Evolutionary conservation across 2,113 vertebrate genomes (phyloP), one percentile per base, ranked within the genome.

Genomic region (Menidia beryllina): DNA sequence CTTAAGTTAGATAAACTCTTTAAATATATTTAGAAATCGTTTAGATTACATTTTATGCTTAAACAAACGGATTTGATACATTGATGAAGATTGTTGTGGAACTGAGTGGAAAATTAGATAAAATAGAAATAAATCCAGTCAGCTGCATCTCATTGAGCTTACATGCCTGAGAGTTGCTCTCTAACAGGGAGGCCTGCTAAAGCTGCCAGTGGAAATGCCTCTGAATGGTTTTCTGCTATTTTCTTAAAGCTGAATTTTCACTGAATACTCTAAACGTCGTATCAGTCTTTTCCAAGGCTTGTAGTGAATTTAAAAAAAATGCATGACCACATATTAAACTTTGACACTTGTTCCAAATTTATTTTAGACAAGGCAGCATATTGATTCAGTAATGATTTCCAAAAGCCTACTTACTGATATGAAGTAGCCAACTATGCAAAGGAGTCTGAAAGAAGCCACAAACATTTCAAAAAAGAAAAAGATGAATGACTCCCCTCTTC

Each of bases 401-500:
- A 72, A 59, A 45, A 7, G 6, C 2, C 1, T 0, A 6, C 70
- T 69, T 11, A 10, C 62, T 70, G 70, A 83, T 83, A 81, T 34
- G 27, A 77, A 71, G 34, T 47, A 45, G 79, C 71, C 75, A 75
- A 76, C 34, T 74, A 71, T 75, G 75, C 24, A 36, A 27, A 23
- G 0, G 48, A 53, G 48, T 55, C 39, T 60, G 39, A 57, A 78
- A 62, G n/a, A 38, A 77, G 43, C 54, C n/a, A 54, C 69, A 74
- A 72, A 82, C 41, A 72, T 69, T 72, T 79, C 15, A 79, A 55
- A 76, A 83, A 78, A 34, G 17, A 11, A 36, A 67, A 36, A 52
- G 75, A 89, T 72, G 56, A 78, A 86, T 67, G 64, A 77, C 14
- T 39, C 41, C 61, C 60, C 61, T 13, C 48, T 71, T 66, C 51